phyloP scores from a whole-genome alignment of 2,113 vertebrate genomes.

The Nyctereutes procyonoides region DNA sequence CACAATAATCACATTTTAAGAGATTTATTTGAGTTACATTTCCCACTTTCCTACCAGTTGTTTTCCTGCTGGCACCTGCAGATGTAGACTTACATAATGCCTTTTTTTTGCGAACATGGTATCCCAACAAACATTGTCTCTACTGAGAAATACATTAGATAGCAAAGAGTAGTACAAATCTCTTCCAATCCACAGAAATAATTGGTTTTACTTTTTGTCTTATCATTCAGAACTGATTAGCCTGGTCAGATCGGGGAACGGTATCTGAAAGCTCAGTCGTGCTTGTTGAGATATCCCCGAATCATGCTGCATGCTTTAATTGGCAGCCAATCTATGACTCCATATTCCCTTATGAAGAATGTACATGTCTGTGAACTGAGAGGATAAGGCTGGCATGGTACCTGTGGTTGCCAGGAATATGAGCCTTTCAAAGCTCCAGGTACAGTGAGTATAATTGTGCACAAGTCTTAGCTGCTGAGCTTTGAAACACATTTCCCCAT shows the following conservation, averaged over 20 bases:
- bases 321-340: accelerated
- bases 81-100: neutral
- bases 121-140: neutral
- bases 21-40: neutral
- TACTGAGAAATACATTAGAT: neutral
- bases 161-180: neutral
- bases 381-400: no score
- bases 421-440: neutral
- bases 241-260: neutral
- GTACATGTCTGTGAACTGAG: neutral
- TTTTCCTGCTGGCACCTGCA: neutral
- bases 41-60: neutral
- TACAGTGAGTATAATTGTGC: neutral
- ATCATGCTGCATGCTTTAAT: neutral
- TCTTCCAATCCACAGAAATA: neutral
- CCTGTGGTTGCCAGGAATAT: neutral
- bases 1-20: neutral
- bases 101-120: neutral
- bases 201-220: neutral
- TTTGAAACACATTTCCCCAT: neutral
- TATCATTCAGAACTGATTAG: neutral
- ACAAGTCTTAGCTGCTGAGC: neutral
- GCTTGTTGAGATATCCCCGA: neutral
- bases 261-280: neutral
- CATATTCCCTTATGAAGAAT: neutral